A percentile compares a stretch with the other conserved stretches of the same genome.
These are phyloP conservation scores for Busseola fusca DNA, from an alignment of 2,888 invertebrate species.

Conservation along the genomic window DNA sequence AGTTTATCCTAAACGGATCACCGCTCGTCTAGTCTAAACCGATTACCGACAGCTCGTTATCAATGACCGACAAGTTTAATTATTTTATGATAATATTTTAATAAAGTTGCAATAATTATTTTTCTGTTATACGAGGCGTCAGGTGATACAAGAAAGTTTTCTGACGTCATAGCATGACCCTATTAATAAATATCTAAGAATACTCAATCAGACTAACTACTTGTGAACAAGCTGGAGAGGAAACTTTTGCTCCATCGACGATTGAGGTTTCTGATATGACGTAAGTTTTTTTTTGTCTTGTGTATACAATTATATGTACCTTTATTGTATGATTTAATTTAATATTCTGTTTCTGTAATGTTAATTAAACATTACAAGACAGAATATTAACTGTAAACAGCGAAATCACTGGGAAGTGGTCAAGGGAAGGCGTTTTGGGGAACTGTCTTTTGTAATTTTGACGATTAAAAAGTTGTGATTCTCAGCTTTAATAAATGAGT, in stretches of 20 bases:
- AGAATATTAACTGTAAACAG: no score
- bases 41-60: conserved; percentile 12
- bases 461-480: no score
- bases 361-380: no score
- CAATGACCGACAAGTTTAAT: conserved; percentile 27
- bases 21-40: conserved; percentile 10
- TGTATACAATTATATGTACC: no score
- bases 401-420: no score
- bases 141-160: neutral
- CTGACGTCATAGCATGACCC: neutral
- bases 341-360: no score
- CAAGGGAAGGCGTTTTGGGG: no score
- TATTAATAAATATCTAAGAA: neutral
- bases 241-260: neutral
- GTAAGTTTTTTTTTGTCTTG: no score
- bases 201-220: neutral
- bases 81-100: conserved; percentile 37
- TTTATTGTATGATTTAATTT: no score
- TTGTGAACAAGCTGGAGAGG: neutral
- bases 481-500: no score
- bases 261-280: no score
- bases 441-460: no score
- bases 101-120: conserved; percentile 22
- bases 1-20: neutral
- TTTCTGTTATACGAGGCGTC: conserved; percentile 1